Evolutionary conservation across 2,113 vertebrate genomes (phyloP), one percentile per base, ranked within the genome.

Genomic region (Etia nguti): DNA sequence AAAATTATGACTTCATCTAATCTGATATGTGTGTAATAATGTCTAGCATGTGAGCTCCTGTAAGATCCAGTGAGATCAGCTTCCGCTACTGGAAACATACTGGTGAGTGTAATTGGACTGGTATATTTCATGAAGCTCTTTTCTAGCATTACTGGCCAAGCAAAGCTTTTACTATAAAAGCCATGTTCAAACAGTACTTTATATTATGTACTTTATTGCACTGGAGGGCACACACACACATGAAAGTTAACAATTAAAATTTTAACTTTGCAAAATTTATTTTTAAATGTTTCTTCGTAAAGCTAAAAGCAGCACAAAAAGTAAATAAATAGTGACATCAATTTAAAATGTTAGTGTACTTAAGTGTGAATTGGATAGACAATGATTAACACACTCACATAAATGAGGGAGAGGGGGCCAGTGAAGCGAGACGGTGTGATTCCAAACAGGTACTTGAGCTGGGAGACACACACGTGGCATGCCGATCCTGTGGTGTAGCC

Each of bases 391-490:
- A 82, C 86, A 97, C 98, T 99, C 95, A 99, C 99, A 92, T 94
- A 93, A 85, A 99, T 95, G 22, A 98, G 54, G 1, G 98, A 96
- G 6, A 99, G 91, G 0, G 98, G 98, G 8, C 98, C 97, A 1
- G 93, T 95, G 80, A 83, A 55, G 80, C 97, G 97, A 0, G 8
- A 11, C 1, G 97, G 52, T 0, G 68, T 56, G 54, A 99, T 70
- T 50, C 98, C 98, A 0, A 99, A 97, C 82, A 99, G 93, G 10
- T 98, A 97, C 91, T 99, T 99, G 60, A 99, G 96, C 93, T 99
- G 99, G 0, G 98, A 98, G 82, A 98, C 0, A 0, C 98, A 96
- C 31, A 99, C 99, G 0, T 99, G 98, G 81, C 96, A 89, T 0
- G 98, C 96, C 0, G 98, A 96, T 1, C 96, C 99, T 0, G 98